phyloP scores from a whole-genome alignment of 2,888 invertebrate genomes.

The Eristalinus aeneus region DNA sequence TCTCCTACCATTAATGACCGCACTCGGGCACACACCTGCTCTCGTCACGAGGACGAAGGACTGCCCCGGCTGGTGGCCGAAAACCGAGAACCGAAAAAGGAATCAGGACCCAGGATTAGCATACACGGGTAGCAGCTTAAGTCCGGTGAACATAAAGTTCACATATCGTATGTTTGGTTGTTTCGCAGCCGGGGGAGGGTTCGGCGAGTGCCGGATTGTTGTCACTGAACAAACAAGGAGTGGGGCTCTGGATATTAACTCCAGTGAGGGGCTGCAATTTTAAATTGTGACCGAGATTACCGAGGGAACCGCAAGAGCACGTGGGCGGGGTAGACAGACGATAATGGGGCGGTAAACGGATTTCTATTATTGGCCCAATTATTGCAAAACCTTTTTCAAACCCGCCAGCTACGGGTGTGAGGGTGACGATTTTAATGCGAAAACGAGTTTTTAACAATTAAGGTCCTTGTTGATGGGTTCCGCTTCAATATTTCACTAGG shows the following conservation, averaged over 20 bases:
- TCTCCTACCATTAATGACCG: slow-evolving; percentile 54
- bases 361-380: slow-evolving; percentile 56
- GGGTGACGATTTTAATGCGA: slow-evolving; percentile 21
- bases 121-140: slow-evolving; percentile 62
- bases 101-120: slow-evolving; percentile 51
- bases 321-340: background rate
- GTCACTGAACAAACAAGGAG: background rate
- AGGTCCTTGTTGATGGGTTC: slow-evolving; percentile 34
- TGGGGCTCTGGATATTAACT: background rate
- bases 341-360: slow-evolving; percentile 58
- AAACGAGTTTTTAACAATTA: slow-evolving; percentile 46
- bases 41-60: background rate
- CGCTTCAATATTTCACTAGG: slow-evolving; percentile 7
- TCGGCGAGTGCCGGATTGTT: background rate
- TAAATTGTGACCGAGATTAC: slow-evolving; percentile 59
- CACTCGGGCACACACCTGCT: slow-evolving; percentile 51
- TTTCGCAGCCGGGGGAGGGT: background rate
- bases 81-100: slow-evolving; percentile 19
- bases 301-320: background rate
- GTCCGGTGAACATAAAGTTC: slow-evolving; percentile 49
- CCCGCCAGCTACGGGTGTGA: background rate
- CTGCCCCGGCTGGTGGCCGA: background rate
- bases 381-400: slow-evolving; percentile 45
- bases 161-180: slow-evolving; percentile 54
- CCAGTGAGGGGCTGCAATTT: slow-evolving; percentile 48